Base-by-base conservation (phyloP, 2,888 invertebrate genomes). In the Brachylomia viminalis region DNA sequence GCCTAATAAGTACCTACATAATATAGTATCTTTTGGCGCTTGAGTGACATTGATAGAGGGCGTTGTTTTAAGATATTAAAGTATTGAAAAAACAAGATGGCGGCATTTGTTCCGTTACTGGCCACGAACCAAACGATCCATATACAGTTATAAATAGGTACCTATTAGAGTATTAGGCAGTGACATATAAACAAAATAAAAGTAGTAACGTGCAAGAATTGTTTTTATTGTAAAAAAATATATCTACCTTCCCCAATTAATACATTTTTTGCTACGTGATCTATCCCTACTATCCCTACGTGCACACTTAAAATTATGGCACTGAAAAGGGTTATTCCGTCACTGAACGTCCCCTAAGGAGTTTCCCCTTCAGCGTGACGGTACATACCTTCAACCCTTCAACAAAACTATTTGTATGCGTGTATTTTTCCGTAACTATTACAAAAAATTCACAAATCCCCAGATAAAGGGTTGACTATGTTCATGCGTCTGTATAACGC, bases 381-480 rank as follows among this genome's bases (percentile, higher is more conserved):
- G 72, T 77, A 76, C 38, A 65, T 67, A 75, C 65, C 56, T 64
- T 47, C 27, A 49, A 66, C 38, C 65, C 56, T 64, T 47, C 27
- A 49, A 66, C 38, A 75, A 64, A 71, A 75, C 67, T 69, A 75
- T 82, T 81, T 72, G 56, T 69, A 59, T 67, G 23, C 52, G 52
- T 27, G 62, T 56, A 77, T 83, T 66, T 62, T 59, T 11, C 7
- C 13, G 62, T 42, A 59, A 62, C 66, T 82, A 67, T 56, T 45
- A 38, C 67, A 17, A 75, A 77, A 72, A 75, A 83, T 71, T 81
- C 33, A 85, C 77, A 84, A 74, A 80, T 67, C 59, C 30, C 17
- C 3, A 42, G 74, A 85, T 77, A 83, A 72, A 52, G 72, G 66
- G 62, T 82, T 78, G 85, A 74, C 82, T 81, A 67, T 69, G 65